Percentiles rank a stretch among this genome's conserved stretches.
These are phyloP conservation scores for Phyto melanocephala DNA, from an alignment of 2,888 invertebrate genomes.

Conservation along the genomic window DNA sequence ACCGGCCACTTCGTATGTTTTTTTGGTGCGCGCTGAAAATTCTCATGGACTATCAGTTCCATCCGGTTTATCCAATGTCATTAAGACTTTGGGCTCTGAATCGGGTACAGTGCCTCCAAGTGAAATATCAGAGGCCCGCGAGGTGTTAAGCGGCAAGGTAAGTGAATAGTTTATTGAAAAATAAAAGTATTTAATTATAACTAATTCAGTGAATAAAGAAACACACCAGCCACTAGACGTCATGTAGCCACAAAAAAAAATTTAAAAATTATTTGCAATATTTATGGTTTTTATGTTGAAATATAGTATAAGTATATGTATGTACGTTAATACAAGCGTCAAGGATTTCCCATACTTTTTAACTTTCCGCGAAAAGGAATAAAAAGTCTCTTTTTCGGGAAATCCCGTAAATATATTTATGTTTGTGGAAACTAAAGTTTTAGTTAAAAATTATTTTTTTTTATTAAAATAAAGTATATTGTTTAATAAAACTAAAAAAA, in stretches of 20 bases:
- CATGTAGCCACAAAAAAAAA: not conserved
- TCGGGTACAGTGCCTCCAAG: constrained; percentile 77
- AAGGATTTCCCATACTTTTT: too few relatives aligned
- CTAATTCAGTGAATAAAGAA: not conserved
- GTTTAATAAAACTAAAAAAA: too few relatives aligned
- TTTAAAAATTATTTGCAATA: not conserved
- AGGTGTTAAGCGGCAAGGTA: constrained; percentile 78
- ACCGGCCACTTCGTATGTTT: constrained; percentile 90
- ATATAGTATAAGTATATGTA: too few relatives aligned
- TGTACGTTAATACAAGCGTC: too few relatives aligned
- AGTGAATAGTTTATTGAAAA: constrained; percentile 48
- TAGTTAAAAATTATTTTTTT: too few relatives aligned
- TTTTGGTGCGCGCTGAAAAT: constrained; percentile 91
- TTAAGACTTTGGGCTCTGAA: constrained; percentile 82
- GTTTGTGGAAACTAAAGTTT: too few relatives aligned
- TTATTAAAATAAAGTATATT: too few relatives aligned
- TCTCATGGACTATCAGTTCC: constrained; percentile 91
- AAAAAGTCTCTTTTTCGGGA: too few relatives aligned
- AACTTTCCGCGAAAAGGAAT: too few relatives aligned
- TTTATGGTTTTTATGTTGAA: constrained; percentile 3
- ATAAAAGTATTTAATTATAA: not conserved
- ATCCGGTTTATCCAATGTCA: constrained; percentile 86
- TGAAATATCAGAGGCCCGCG: constrained; percentile 77
- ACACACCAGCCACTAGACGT: not conserved
- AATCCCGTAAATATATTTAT: too few relatives aligned